Evolutionary conservation across 92 coral and sea anemone species (phyloP).

Genomic region (Palythoa grandis): DNA sequence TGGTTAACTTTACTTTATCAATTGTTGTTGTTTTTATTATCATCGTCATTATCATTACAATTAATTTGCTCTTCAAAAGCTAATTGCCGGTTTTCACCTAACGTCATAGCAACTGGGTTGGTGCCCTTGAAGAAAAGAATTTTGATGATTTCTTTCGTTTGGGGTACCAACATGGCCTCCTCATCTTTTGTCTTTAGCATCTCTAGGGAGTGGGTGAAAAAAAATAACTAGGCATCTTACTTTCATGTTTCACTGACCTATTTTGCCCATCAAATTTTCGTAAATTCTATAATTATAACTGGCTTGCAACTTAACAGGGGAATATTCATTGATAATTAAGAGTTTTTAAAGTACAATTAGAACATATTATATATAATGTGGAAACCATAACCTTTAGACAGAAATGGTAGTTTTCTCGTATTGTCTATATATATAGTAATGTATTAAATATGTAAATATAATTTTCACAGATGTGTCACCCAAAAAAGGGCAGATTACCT

Average conservation of each 20-base stretch:
- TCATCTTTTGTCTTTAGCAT: background rate
- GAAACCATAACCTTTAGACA: conserved; percentile 3
- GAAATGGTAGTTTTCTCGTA: conserved; percentile 14
- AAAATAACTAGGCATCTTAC: background rate
- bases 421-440: background rate
- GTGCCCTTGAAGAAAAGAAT: background rate
- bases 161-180: background rate
- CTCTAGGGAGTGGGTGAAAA: background rate
- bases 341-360: background rate
- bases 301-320: background rate
- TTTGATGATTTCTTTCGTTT: background rate
- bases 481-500: conserved; percentile 25
- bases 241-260: no score
- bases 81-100: background rate
- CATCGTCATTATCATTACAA: no score
- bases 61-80: background rate
- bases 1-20: background rate
- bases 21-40: background rate
- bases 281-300: background rate
- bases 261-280: background rate
- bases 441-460: conserved; percentile 50
- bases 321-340: background rate
- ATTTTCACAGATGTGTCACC: conserved; percentile 24
- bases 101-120: no score
- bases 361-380: background rate